A percentile compares a stretch with the other conserved stretches of the same genome.
Evolutionary conservation across 2,888 invertebrate species (phyloP).

Genomic region (Thereva unica): DNA sequence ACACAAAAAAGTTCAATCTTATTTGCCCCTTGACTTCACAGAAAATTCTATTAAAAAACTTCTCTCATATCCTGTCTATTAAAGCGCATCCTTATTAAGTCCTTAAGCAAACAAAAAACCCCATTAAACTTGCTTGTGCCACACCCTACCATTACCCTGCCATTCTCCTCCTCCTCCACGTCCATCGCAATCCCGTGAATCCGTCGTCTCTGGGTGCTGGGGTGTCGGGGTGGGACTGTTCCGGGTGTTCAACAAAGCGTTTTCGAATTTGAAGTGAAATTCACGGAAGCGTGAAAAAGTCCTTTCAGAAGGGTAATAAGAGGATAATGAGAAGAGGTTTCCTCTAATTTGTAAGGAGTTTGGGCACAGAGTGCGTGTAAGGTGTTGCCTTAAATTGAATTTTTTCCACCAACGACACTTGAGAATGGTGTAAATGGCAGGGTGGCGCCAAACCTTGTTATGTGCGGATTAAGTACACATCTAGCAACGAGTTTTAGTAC

Average conservation of each 20-base stretch:
- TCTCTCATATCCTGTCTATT: slow-evolving; percentile 32
- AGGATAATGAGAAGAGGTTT: slow-evolving; percentile 31
- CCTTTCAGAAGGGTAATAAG: slow-evolving; percentile 31
- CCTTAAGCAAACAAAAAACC: slow-evolving; percentile 31
- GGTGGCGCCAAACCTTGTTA: background rate
- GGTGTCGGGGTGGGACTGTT: background rate
- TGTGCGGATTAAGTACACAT: slow-evolving; percentile 2
- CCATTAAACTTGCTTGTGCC: slow-evolving; percentile 22
- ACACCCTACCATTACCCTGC: background rate
- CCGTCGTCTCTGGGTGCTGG: background rate
- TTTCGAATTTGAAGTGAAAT: slow-evolving; percentile 26
- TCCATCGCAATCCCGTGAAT: background rate
- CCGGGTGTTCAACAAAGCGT: slow-evolving; percentile 27
- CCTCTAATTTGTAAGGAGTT: slow-evolving; percentile 26
- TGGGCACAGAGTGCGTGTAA: slow-evolving; percentile 18
- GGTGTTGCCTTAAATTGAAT: slow-evolving; percentile 31
- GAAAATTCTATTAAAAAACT: slow-evolving; percentile 30
- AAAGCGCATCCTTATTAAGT: slow-evolving; percentile 30
- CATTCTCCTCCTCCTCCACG: no score
- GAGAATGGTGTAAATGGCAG: no score
- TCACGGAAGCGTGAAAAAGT: slow-evolving; percentile 28
- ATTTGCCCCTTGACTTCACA: background rate
- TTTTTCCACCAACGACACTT: slow-evolving; percentile 23
- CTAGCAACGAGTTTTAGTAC: no score
- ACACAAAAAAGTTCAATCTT: no score